phyloP scores from a whole-genome alignment of 2,888 invertebrate species.

The Nemoura dubitans region DNA sequence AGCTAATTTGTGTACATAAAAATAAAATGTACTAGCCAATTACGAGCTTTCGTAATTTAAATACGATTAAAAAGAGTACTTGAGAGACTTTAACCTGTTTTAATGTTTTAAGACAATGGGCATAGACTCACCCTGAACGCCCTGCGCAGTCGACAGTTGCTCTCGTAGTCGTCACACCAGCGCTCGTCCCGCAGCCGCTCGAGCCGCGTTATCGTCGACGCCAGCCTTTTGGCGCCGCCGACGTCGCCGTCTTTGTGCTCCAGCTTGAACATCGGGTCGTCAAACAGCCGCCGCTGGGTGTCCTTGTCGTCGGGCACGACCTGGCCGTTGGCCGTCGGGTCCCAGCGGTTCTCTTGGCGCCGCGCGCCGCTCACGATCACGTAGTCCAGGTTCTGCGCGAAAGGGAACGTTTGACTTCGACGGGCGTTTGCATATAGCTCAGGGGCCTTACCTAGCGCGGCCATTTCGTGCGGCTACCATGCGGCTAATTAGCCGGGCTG shows the following conservation, averaged over 20 bases:
- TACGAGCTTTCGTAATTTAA: too few species aligned
- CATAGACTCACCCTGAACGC: constrained; percentile 85
- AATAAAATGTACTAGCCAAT: too few species aligned
- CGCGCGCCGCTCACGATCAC: constrained; percentile 93
- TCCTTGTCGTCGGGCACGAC: constrained; percentile 92
- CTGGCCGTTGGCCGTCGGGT: constrained; percentile 95
- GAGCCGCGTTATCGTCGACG: constrained; percentile 77
- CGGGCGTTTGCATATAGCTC: too few species aligned
- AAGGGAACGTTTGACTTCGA: too few species aligned
- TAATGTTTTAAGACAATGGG: too few species aligned
- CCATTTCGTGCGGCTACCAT: too few species aligned
- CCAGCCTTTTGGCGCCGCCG: constrained; percentile 72
- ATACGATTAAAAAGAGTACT: too few species aligned
- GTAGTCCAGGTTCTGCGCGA: constrained; percentile 90
- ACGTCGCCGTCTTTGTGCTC: constrained; percentile 91
- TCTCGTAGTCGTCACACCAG: constrained; percentile 93
- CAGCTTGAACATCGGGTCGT: constrained; percentile 97
- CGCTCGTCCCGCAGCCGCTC: constrained; percentile 80
- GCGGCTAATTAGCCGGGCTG: too few species aligned
- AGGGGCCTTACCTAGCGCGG: too few species aligned
- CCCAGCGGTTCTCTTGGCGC: constrained; percentile 98
- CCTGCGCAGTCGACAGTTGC: constrained; percentile 85
- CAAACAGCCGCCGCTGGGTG: constrained; percentile 85
- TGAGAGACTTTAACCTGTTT: too few species aligned
- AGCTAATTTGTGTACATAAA: too few species aligned